These are phyloP conservation scores for Pseudopipra pipra DNA, from an alignment of 2,113 vertebrate genomes.

Conservation along the genomic window DNA sequence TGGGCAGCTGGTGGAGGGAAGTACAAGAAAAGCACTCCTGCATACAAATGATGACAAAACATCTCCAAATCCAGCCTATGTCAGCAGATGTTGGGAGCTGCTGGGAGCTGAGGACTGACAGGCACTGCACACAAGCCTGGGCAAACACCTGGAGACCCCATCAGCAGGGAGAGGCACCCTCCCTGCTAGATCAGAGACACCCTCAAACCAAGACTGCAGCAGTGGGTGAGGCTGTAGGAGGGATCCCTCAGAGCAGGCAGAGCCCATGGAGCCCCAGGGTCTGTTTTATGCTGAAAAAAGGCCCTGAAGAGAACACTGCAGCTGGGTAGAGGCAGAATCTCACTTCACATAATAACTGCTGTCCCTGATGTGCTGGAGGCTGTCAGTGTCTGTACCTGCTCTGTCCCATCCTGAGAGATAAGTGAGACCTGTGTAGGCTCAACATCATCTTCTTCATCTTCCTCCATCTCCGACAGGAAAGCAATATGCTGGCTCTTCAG, in stretches of 20 bases:
- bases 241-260: not conserved
- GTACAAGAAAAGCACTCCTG: not conserved
- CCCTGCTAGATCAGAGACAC: not conserved
- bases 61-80: not conserved
- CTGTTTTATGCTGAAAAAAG: not conserved
- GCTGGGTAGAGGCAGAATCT: not conserved
- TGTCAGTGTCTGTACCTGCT: slow-evolving; percentile 65
- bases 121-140: not conserved
- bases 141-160: not conserved
- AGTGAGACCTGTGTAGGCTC: slow-evolving; percentile 66
- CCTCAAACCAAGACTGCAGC: not conserved
- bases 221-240: not conserved
- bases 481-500: slow-evolving; percentile 58
- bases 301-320: not conserved
- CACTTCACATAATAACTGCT: not conserved
- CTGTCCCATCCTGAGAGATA: slow-evolving; percentile 73
- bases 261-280: not conserved
- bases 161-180: not conserved
- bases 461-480: slow-evolving; percentile 70
- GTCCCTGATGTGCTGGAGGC: not conserved
- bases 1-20: not conserved
- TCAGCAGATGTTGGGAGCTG: slow-evolving; percentile 4
- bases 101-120: not conserved
- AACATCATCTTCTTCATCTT: slow-evolving; percentile 48
- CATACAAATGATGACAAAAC: not conserved